Percentiles rank a stretch among this genome's conserved stretches.
Evolutionary conservation across 2,113 vertebrate genomes (phyloP).

Genomic region (Phyllostomus discolor): DNA sequence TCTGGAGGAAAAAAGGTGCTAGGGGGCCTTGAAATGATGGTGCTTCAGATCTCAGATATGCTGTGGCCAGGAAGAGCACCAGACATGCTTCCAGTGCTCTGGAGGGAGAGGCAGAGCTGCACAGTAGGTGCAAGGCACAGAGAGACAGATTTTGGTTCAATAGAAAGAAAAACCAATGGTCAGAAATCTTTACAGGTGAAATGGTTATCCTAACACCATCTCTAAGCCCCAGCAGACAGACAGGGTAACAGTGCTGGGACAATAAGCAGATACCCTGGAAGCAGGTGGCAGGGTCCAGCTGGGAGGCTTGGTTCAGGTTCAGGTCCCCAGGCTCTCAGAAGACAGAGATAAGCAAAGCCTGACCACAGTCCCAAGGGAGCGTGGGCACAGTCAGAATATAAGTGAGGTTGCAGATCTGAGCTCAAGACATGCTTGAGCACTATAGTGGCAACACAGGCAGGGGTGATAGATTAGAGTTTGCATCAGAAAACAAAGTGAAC

Average conservation of each 20-base stretch:
- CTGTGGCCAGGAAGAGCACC: too few relatives aligned
- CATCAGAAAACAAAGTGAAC: neutral
- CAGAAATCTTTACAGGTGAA: neutral
- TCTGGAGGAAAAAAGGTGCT: neutral
- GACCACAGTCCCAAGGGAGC: neutral
- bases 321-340: neutral
- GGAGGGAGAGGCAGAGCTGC: neutral
- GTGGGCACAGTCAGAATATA: neutral
- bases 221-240: neutral
- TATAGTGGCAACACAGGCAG: fast-evolving
- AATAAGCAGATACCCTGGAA: neutral
- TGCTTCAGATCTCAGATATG: neutral
- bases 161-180: neutral
- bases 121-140: neutral
- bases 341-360: neutral
- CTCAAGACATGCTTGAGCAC: neutral
- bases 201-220: neutral
- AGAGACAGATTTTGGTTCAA: neutral
- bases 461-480: neutral
- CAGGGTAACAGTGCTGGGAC: neutral
- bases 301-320: neutral
- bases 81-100: neutral
- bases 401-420: neutral
- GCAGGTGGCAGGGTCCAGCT: neutral
- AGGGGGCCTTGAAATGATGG: neutral